Percentiles rank a stretch among this genome's conserved stretches.
These are phyloP conservation scores for Taphrorychus bicolor DNA, from an alignment of 2,888 invertebrate species.

Conservation along the genomic window DNA sequence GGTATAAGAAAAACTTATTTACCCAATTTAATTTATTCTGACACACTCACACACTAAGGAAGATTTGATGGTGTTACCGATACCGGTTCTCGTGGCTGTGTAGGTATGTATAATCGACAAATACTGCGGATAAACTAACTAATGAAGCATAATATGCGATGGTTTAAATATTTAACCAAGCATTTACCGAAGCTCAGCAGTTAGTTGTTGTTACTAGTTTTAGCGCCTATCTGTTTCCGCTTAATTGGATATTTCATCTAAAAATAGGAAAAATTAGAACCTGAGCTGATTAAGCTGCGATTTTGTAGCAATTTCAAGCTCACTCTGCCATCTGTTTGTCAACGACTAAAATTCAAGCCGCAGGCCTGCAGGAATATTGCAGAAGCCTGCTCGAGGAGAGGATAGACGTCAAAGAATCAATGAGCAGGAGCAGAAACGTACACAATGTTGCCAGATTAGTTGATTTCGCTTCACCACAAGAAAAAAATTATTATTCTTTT, in stretches of 20 bases:
- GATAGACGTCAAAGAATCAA: too few relatives aligned
- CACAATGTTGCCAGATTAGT: too few relatives aligned
- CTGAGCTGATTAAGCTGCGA: background rate
- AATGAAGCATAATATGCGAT: background rate
- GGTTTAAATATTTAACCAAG: background rate
- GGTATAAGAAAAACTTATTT: background rate
- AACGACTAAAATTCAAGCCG: background rate
- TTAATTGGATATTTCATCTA: conserved; percentile 12
- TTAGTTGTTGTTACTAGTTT: conserved; percentile 5
- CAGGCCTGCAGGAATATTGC: too few relatives aligned
- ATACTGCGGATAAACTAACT: background rate
- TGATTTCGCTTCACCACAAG: too few relatives aligned
- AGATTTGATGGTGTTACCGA: too few relatives aligned
- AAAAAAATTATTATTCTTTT: too few relatives aligned
- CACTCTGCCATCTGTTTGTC: background rate
- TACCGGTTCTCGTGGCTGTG: background rate
- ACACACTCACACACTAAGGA: too few relatives aligned
- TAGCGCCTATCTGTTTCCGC: conserved; percentile 1
- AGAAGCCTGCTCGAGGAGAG: too few relatives aligned
- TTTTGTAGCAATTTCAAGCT: background rate
- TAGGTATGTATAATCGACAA: background rate
- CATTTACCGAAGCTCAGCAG: background rate
- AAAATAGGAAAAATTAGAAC: conserved; percentile 14
- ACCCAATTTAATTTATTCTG: background rate
- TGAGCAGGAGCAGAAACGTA: too few relatives aligned